phyloP scores from a whole-genome alignment of 2,888 invertebrate species.

The Apotomis betuletana region DNA sequence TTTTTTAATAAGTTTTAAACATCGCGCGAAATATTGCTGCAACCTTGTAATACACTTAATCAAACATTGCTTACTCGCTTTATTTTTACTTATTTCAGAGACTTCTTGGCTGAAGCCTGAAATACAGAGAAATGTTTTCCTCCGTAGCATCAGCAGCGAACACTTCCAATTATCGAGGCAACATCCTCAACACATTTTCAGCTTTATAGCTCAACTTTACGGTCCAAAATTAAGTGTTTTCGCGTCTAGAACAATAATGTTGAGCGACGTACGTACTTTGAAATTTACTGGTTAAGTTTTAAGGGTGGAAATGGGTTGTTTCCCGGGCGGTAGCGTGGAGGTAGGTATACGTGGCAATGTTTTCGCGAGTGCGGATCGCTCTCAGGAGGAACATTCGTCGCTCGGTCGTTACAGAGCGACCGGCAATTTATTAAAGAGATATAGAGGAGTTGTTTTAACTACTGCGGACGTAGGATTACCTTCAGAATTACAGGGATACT shows the following conservation, averaged over 20 bases:
- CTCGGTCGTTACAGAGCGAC: constrained; percentile 53
- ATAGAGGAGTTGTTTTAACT: constrained; percentile 44
- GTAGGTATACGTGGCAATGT: constrained; percentile 31
- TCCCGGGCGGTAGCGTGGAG: background rate
- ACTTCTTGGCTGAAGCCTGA: constrained; percentile 28
- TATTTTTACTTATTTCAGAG: constrained; percentile 21
- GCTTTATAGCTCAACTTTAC: background rate
- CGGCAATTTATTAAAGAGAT: constrained; percentile 63
- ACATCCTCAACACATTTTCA: background rate
- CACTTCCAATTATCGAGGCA: constrained; percentile 33
- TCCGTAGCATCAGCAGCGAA: constrained; percentile 23
- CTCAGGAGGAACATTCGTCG: constrained; percentile 62
- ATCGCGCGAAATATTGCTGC: constrained; percentile 13
- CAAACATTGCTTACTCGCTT: constrained; percentile 24
- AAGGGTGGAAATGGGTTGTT: constrained; percentile 1
- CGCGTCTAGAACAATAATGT: constrained; percentile 2
- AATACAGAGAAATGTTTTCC: constrained; percentile 26
- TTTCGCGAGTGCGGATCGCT: constrained; percentile 47
- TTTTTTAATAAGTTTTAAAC: background rate
- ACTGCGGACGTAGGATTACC: constrained; percentile 18
- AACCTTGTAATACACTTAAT: constrained; percentile 23
- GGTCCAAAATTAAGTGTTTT: background rate
- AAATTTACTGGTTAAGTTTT: background rate
- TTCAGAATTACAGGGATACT: background rate
- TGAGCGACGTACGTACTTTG: constrained; percentile 1